These are phyloP conservation scores for Hypotaenidia okinawae DNA, from an alignment of 2,797 vertebrate species.

Conservation along the genomic window DNA sequence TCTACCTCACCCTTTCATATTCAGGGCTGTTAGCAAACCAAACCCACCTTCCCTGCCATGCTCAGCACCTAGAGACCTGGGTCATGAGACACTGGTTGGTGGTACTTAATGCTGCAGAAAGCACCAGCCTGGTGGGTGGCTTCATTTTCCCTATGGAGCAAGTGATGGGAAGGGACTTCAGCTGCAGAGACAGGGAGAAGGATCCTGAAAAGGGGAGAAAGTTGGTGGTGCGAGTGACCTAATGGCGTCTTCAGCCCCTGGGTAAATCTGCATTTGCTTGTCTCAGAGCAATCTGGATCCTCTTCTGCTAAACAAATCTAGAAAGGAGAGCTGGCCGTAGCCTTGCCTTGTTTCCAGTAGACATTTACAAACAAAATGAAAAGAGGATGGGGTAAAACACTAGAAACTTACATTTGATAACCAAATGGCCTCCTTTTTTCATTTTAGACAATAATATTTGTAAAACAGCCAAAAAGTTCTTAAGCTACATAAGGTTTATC, in stretches of 20 bases:
- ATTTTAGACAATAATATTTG: neutral
- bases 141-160: neutral
- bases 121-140: neutral
- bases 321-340: neutral
- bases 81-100: neutral
- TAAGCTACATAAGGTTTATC: neutral
- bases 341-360: neutral
- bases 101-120: accelerated
- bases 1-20: neutral
- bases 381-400: neutral
- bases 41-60: neutral
- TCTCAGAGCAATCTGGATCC: neutral
- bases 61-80: neutral
- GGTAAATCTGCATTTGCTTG: neutral
- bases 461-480: neutral
- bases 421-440: neutral
- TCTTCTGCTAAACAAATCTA: neutral
- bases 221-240: neutral
- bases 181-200: neutral
- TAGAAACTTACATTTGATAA: neutral
- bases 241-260: neutral
- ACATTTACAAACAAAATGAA: neutral
- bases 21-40: neutral
- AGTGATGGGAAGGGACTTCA: neutral
- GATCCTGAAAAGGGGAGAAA: neutral